Evolutionary conservation across 2,113 vertebrate genomes (phyloP), one percentile per base, ranked within the genome.

Genomic region (Phodopus roborovskii): DNA sequence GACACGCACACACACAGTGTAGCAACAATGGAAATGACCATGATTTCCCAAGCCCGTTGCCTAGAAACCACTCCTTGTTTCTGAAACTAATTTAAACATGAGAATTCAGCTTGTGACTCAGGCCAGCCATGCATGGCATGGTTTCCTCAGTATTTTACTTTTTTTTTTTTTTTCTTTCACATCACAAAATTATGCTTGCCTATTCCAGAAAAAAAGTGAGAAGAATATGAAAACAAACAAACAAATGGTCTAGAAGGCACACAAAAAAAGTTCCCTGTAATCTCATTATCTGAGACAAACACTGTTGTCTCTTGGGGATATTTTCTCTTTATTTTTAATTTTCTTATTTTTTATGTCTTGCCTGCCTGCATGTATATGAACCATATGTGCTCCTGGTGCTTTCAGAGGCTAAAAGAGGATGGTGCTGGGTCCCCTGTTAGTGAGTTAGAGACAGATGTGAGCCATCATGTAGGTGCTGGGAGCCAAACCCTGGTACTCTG

Each of bases 1-100:
- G 70, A 81, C 75, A 1, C 64, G 45, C 83, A 71, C 0, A n/a
- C 91, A 75, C 78, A n/a, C 70, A 33, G 70, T 82, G 71, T 78
- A 86, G 94, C 90, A 92, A 94, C 94, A 82, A 91, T 95, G 92
- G 94, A 93, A 94, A 95, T 12, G 94, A 89, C 79, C 90, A 26
- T n/a, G 88, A 92, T 94, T 97, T 98, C 97, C 94, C 90, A 94
- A 95, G 94, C 88, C 70, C 36, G 97, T 98, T 97, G 97, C 97
- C 96, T 98, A 94, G 97, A 95, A 97, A 98, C 97, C 95, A 89
- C 85, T 94, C 88, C 92, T 60, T 96, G 90, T 96, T 97, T 96
- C 94, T 83, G 95, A 97, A 97, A 95, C 75, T 88, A 90, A 95
- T 97, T 97, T 96, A 95, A 97, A 97, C 97, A 94, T 88, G 91